Evolutionary conservation across 2,113 vertebrate species (phyloP).

Genomic region (Hippocampus barbouri): DNA sequence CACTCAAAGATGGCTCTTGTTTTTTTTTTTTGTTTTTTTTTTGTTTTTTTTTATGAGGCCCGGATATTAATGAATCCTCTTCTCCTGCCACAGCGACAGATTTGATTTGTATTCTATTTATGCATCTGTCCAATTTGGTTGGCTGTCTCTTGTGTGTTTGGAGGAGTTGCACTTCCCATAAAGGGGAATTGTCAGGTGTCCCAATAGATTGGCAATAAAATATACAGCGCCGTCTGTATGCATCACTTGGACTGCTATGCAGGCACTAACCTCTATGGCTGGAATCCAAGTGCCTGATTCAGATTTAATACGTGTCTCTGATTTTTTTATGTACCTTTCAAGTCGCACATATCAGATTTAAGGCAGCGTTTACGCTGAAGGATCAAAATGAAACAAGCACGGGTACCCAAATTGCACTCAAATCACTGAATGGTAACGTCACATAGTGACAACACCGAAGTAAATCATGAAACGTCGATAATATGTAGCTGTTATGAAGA

Average conservation of each 20-base stretch:
- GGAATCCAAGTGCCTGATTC: too few species aligned
- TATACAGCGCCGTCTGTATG: background rate
- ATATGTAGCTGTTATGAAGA: too few species aligned
- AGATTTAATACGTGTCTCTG: too few species aligned
- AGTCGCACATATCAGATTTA: too few species aligned
- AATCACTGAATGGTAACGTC: too few species aligned
- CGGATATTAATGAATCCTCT: constrained; percentile 1
- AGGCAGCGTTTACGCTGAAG: too few species aligned
- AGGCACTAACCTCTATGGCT: too few species aligned
- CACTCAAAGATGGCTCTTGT: constrained; percentile 21
- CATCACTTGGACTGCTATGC: background rate
- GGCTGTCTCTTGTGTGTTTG: background rate
- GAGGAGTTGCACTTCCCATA: background rate
- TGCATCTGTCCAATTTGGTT: background rate
- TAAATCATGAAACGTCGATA: too few species aligned
- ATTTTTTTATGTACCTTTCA: too few species aligned
- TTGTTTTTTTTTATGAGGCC: constrained; percentile 13
- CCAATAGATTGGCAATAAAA: background rate
- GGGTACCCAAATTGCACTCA: too few species aligned
- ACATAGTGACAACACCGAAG: too few species aligned
- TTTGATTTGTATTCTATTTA: background rate
- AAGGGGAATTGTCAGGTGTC: background rate
- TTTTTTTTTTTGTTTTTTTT: background rate
- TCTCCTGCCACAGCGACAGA: background rate
- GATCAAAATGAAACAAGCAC: too few species aligned